phyloP scores from a whole-genome alignment of 2,888 invertebrate species.

The Epinotia demarniana region DNA sequence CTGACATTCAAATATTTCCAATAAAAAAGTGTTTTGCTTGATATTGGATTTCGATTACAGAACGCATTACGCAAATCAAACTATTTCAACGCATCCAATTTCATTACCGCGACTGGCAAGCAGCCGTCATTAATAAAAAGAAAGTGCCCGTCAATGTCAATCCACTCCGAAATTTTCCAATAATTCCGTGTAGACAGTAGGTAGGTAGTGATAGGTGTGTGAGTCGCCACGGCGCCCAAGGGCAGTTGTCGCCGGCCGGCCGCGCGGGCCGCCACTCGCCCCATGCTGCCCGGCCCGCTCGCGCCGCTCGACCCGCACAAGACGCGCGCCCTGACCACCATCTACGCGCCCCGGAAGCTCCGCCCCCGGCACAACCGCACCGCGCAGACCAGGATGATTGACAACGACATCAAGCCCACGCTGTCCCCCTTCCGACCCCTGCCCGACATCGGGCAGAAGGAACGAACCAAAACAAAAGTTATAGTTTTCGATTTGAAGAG shows the following conservation, averaged over 20 bases:
- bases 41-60: too few species aligned
- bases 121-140: slow-evolving; percentile 22
- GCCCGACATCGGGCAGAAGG: slow-evolving; percentile 78
- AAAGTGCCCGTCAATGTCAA: slow-evolving; percentile 35
- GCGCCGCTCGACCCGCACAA: slow-evolving; percentile 73
- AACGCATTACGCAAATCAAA: slow-evolving; percentile 1
- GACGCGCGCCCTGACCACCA: slow-evolving; percentile 77
- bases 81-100: slow-evolving; percentile 4
- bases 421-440: slow-evolving; percentile 79
- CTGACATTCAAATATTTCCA: too few species aligned
- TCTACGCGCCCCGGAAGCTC: slow-evolving; percentile 78
- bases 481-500: slow-evolving; percentile 74
- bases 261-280: slow-evolving; percentile 66
- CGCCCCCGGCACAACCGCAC: slow-evolving; percentile 73
- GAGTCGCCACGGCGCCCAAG: slow-evolving; percentile 64
- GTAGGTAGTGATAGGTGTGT: slow-evolving; percentile 54
- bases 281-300: slow-evolving; percentile 76
- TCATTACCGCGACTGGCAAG: slow-evolving; percentile 7
- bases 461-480: slow-evolving; percentile 70
- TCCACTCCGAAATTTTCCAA: slow-evolving; percentile 29
- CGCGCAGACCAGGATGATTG: slow-evolving; percentile 76
- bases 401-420: slow-evolving; percentile 70
- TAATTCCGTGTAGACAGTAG: slow-evolving; percentile 48
- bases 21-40: too few species aligned
- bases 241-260: slow-evolving; percentile 73